Percentiles rank a stretch among this genome's conserved stretches.
phyloP scores from a whole-genome alignment of 2,888 invertebrate species.

The Leptinotarsa rubiginosa region DNA sequence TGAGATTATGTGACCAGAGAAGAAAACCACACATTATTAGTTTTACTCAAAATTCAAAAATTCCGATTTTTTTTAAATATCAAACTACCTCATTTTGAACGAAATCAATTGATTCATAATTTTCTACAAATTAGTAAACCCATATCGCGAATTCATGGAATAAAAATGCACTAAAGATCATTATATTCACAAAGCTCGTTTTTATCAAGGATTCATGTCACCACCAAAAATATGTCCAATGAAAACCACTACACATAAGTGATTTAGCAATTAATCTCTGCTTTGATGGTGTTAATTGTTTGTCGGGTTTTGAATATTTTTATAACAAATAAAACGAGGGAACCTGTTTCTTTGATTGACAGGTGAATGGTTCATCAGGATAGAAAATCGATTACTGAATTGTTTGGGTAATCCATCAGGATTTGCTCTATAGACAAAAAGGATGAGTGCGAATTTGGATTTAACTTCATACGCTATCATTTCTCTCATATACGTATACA shows the following conservation, averaged over 20 bases:
- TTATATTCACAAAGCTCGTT: too few species aligned
- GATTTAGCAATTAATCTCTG: not conserved
- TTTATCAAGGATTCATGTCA: not conserved
- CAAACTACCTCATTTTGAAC: too few species aligned
- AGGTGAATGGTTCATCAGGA: constrained; percentile 6
- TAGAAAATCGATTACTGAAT: constrained; percentile 4
- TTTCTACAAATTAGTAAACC: too few species aligned
- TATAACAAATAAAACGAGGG: constrained; percentile 1
- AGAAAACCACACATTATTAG: too few species aligned
- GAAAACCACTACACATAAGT: not conserved
- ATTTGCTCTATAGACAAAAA: constrained; percentile 3
- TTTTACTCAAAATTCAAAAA: too few species aligned
- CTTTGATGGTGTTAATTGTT: not conserved
- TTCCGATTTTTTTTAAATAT: too few species aligned
- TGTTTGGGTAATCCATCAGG: not conserved
- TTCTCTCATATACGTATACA: constrained; percentile 5
- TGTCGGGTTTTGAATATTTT: constrained; percentile 3
- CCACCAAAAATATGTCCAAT: not conserved
- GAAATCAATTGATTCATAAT: too few species aligned
- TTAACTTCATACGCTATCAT: not conserved
- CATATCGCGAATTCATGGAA: too few species aligned
- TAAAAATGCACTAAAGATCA: too few species aligned
- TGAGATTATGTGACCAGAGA: too few species aligned
- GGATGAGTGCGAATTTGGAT: constrained; percentile 7
- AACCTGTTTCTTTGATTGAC: not conserved